phyloP scores from a whole-genome alignment of 2,797 vertebrate species.

The Acanthurus leucopareius region DNA sequence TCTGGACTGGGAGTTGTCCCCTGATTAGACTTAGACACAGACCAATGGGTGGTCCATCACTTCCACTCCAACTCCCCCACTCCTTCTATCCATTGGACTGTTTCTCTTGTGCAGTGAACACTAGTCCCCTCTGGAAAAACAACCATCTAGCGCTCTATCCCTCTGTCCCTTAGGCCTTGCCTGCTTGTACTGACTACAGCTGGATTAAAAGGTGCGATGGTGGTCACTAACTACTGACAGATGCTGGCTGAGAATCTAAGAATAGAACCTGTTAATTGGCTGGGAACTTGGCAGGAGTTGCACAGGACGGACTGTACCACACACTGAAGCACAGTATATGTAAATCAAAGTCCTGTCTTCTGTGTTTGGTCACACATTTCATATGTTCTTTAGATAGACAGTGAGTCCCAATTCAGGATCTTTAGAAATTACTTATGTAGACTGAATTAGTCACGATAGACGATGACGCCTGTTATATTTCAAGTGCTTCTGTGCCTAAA shows the following conservation, averaged over 20 bases:
- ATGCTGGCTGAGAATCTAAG: constrained; percentile 75
- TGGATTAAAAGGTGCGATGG: constrained; percentile 79
- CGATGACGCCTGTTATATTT: neutral
- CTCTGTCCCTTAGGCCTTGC: constrained; percentile 18
- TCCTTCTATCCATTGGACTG: constrained; percentile 22
- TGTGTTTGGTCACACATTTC: constrained; percentile 29
- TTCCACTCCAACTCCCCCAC: constrained; percentile 46
- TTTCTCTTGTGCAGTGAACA: constrained; percentile 47
- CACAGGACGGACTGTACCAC: constrained; percentile 51
- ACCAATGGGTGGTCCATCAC: constrained; percentile 76
- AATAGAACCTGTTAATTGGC: constrained; percentile 77
- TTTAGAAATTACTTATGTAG: neutral
- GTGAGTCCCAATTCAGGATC: neutral
- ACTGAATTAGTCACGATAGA: neutral
- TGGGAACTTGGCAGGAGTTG: constrained; percentile 57
- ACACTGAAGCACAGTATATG: constrained; percentile 9
- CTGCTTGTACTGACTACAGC: constrained; percentile 49
- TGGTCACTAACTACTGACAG: constrained; percentile 76
- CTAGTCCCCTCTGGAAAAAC: constrained; percentile 54
- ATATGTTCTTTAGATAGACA: constrained; percentile 19
- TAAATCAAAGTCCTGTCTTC: constrained; percentile 30
- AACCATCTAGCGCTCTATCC: constrained; percentile 44
- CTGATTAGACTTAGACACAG: constrained; percentile 76
- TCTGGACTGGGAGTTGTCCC: constrained; percentile 67
- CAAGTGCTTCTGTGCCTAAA: neutral